Base-by-base conservation (phyloP, 1,140 invertebrate species). In the Musca domestica region DNA sequence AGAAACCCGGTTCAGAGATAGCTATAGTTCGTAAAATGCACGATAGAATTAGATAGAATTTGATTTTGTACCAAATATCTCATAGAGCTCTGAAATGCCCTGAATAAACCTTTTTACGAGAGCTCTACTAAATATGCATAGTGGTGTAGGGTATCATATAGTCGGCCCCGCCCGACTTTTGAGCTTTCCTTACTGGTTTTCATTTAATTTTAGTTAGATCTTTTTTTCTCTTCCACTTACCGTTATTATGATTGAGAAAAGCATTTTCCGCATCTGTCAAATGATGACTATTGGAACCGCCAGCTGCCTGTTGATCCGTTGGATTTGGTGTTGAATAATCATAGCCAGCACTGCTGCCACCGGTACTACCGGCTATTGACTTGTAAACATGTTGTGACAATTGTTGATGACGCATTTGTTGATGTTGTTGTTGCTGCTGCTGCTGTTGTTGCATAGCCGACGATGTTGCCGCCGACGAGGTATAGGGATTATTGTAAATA, bases 401-500 rank as follows among this genome's bases (percentile, higher is more conserved):
- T 17, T 73, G 72, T 17, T 72, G 73, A 7, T 69, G 71, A 46
- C 66, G 74, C 3, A 71, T 71, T 23, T 70, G 69, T 15, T 71
- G 72, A n/a, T 72, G 73, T 12, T 69, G 71, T 46, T 69, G 68
- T 7, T 56, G 65, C n/a, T 56, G 63, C 41, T 69, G 68, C 46
- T 54, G 52, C 34, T 66, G 68, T 25, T 64, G 67, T 34, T 73
- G 75, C 23, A 69, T 67, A 19, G 71, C 69, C 69, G 71, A 2
- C 65, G 73, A 3, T 71, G 74, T 22, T 76, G 74, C 52, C 71
- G 71, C 71, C 15, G 70, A 72, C 68, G 76, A 75, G 61, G 71
- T 76, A 68, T 77, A 77, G n/a, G 76, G 76, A 73, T 77, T 77
- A 71, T 77, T 77, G 71, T 77, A 77, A 51, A 80, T 79, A 54